A percentile compares a stretch with the other conserved stretches of the same genome.
These are phyloP conservation scores for Pectinophora gossypiella DNA, from an alignment of 1,140 invertebrate genomes.

Conservation along the genomic window DNA sequence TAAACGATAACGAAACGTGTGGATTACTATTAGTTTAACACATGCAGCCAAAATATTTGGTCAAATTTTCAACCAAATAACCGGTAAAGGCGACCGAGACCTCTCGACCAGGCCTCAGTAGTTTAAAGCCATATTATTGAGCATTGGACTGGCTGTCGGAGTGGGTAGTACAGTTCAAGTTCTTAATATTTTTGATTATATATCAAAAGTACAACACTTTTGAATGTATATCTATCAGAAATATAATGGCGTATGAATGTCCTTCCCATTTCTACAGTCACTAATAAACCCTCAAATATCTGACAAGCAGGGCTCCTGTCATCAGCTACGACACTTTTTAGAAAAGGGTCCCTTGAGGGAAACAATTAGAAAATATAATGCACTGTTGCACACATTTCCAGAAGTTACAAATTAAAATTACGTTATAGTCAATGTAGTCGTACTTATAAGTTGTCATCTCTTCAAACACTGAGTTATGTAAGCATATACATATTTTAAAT, in stretches of 20 bases:
- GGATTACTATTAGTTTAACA: no score
- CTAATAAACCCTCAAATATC: conserved; percentile 52
- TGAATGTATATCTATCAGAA: background rate
- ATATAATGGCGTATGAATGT: background rate
- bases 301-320: conserved; percentile 66
- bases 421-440: no score
- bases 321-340: conserved; percentile 65
- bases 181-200: background rate
- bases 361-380: no score
- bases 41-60: no score
- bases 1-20: no score
- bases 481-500: no score
- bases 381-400: no score
- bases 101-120: conserved; percentile 8
- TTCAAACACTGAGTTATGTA: no score
- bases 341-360: conserved; percentile 15
- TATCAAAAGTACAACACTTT: background rate
- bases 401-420: no score
- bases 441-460: no score
- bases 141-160: conserved; percentile 57
- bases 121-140: conserved; percentile 38
- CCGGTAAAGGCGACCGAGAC: background rate
- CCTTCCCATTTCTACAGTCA: conserved; percentile 42
- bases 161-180: conserved; percentile 33
- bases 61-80: no score